Evolutionary conservation across 2,797 vertebrate genomes (phyloP).

Genomic region (Xenopus petersii): DNA sequence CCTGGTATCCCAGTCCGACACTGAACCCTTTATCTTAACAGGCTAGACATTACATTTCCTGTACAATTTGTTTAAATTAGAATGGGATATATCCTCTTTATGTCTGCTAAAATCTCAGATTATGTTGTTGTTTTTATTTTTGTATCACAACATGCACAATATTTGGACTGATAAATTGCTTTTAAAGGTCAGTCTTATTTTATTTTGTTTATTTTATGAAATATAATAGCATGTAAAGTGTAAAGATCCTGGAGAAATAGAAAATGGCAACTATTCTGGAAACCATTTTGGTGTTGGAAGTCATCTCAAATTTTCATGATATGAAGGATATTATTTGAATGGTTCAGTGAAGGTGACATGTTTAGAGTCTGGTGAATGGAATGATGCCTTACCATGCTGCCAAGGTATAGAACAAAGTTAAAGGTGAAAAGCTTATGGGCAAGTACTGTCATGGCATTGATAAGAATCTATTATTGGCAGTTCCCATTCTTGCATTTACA

Average conservation of each 20-base stretch:
- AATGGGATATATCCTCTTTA: too few relatives aligned
- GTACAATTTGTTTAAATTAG: too few relatives aligned
- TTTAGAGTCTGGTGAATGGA: slow-evolving; percentile 81
- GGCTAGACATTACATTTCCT: too few relatives aligned
- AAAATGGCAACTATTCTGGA: slow-evolving; percentile 76
- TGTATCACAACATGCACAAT: too few relatives aligned
- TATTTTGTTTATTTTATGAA: too few relatives aligned
- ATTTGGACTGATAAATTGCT: too few relatives aligned
- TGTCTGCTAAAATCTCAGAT: too few relatives aligned
- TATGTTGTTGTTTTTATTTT: too few relatives aligned
- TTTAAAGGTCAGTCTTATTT: too few relatives aligned
- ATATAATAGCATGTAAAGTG: slow-evolving; percentile 78
- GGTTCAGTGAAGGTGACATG: slow-evolving; percentile 73
- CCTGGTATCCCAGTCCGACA: too few relatives aligned
- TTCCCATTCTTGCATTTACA: neutral
- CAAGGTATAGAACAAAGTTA: slow-evolving; percentile 68
- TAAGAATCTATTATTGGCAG: neutral
- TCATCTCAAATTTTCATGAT: slow-evolving; percentile 77
- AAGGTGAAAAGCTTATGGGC: slow-evolving; percentile 28
- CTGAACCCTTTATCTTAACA: too few relatives aligned
- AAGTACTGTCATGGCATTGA: neutral
- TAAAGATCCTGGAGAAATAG: slow-evolving; percentile 73
- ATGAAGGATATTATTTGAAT: slow-evolving; percentile 75
- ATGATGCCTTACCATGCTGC: slow-evolving; percentile 71
- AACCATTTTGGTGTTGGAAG: slow-evolving; percentile 76